Conservation (phyloP, 2,113 vertebrate genomes). For the Ptilonorhynchus violaceus region DNA sequence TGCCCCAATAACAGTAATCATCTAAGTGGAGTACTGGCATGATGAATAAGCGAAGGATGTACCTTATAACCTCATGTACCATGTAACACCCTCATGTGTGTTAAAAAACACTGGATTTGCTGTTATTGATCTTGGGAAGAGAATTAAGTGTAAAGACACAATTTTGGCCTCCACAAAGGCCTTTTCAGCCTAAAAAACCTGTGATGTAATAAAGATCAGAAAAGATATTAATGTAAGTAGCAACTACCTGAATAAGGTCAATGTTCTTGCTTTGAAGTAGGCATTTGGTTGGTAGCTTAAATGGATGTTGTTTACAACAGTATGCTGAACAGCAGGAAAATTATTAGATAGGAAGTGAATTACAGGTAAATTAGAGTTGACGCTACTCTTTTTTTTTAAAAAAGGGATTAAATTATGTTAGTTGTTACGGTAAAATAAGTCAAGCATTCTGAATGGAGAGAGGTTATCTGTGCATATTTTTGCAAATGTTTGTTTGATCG, state of each 20-base stretch:
- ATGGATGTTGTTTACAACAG: background rate
- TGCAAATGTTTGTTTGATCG: background rate
- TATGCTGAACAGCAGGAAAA: background rate
- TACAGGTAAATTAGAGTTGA: background rate
- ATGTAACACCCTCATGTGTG: fast-evolving
- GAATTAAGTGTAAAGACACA: background rate
- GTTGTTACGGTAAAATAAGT: background rate
- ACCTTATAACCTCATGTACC: too few relatives aligned
- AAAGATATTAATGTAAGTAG: background rate
- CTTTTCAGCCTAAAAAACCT: background rate
- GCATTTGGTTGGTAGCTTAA: background rate
- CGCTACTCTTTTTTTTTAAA: background rate
- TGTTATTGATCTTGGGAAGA: background rate
- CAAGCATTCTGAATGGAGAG: background rate
- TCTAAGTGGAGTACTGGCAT: background rate
- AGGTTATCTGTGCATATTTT: background rate
- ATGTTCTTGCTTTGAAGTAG: background rate
- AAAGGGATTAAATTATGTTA: background rate
- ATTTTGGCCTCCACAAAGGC: background rate
- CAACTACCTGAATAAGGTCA: background rate
- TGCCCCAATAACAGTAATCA: background rate
- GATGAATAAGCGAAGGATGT: background rate
- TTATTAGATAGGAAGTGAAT: background rate
- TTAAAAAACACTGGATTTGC: background rate
- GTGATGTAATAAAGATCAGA: background rate